Base-by-base conservation (phyloP, 2,113 vertebrate genomes). In the Carettochelys insculpta region DNA sequence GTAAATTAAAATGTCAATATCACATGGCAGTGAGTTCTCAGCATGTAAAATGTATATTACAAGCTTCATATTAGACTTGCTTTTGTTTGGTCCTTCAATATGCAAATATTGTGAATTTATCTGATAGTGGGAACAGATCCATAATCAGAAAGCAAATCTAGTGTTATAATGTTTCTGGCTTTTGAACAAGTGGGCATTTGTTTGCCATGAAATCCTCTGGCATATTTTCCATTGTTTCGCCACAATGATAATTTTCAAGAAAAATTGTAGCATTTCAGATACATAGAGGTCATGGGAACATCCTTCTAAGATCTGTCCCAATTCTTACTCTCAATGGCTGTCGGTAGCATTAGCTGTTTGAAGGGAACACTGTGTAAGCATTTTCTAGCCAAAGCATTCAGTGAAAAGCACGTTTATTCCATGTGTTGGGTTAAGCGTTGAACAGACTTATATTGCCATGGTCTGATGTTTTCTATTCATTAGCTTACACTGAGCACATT, bases 201-300 rank as follows among this genome's bases (percentile, higher is more conserved):
- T 92, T 50, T 78, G 84, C 75, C 76, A 0, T 27, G 43, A 93
- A 90, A 76, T 45, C 68, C 75, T 45, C 50, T 77, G 41, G n/a
- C 90, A 9, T 56, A 79, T 94, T 95, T 89, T 24, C 43, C 29
- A 34, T 82, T 92, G 71, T 92, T 85, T 77, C 56, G n/a, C 14
- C 0, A 61, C 43, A 53, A 94, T 91, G 92, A 92, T 89, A 87
- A 94, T 92, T 96, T 96, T 82, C n/a, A 61, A 89, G 77, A 75
- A n/a, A 88, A 93, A 91, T 88, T 91, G 85, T 75, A n/a, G 48
- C 29, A 14, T 50, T 85, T 82, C 82, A 78, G 90, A 91, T 89
- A 86, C 89, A 5, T 31, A 92, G 90, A 94, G 96, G 95, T 96
- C 96, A 97, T 97, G 96, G 96, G 96, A 97, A 97, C 82, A 61